These are phyloP conservation scores for Diaphora mendica DNA, from an alignment of 2,888 invertebrate species.

Conservation along the genomic window DNA sequence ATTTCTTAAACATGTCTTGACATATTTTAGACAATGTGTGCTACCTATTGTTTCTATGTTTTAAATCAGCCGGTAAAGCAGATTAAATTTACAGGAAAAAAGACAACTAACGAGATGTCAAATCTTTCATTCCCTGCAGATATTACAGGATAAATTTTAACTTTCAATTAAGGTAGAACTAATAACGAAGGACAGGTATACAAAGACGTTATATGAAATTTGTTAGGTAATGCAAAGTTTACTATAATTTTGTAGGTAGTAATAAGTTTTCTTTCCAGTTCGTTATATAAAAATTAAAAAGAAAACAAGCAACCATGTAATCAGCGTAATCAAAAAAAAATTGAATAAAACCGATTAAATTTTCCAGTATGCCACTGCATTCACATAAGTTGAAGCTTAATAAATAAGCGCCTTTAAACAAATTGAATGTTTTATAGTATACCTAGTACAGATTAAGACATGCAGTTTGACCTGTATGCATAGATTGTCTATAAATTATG, in stretches of 20 bases:
- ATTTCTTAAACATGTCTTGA: not conserved
- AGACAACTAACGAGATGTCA: not conserved
- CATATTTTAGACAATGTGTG: not conserved
- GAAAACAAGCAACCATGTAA: too few species aligned
- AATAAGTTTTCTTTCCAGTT: too few species aligned
- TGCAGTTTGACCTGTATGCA: not conserved
- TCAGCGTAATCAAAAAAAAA: too few species aligned
- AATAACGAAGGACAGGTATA: not conserved
- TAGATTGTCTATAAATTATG: not conserved
- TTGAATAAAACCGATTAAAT: too few species aligned
- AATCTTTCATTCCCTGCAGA: too few species aligned
- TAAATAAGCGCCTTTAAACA: not conserved
- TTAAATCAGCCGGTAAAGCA: not conserved
- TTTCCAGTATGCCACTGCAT: too few species aligned
- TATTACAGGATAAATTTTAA: not conserved
- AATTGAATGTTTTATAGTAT: not conserved
- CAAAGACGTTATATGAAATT: not conserved
- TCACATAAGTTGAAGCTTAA: not conserved
- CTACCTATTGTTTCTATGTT: not conserved
- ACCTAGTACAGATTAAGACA: not conserved
- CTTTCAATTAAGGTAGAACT: not conserved
- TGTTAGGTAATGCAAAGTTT: not conserved
- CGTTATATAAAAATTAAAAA: too few species aligned
- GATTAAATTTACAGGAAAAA: not conserved
- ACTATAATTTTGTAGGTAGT: not conserved